Conservation (phyloP, 2,113 vertebrate genomes). For the Catharus bicknelli region DNA sequence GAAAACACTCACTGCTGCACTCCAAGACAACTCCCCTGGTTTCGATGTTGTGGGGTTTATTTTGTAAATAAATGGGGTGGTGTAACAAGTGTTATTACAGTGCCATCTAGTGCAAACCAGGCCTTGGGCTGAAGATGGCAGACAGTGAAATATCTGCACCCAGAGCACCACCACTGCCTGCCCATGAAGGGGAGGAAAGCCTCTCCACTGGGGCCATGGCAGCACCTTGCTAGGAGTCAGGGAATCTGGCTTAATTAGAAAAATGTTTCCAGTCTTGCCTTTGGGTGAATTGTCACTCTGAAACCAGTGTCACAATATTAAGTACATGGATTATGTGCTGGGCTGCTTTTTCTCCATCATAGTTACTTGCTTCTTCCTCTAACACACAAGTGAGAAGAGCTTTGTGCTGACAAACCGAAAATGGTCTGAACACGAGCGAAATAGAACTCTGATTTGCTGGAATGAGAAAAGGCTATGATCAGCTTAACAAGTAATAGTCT, state of each 20-base stretch:
- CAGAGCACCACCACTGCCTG: neutral
- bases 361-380: neutral
- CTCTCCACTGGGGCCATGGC: neutral
- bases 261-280: neutral
- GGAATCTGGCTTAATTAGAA: neutral
- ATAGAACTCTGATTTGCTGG: neutral
- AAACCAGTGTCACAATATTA: neutral
- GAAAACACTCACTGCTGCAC: neutral
- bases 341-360: neutral
- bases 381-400: neutral
- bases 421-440: neutral
- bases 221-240: neutral
- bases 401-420: neutral
- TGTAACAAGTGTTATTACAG: slow-evolving; percentile 39
- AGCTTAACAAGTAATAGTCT: neutral
- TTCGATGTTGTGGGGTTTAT: neutral
- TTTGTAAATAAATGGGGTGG: neutral
- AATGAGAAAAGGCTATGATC: neutral
- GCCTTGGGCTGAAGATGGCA: neutral
- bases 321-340: neutral
- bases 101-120: slow-evolving; percentile 16
- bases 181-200: neutral
- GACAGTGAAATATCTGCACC: neutral
- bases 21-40: neutral
- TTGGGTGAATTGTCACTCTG: neutral